Evolutionary conservation across 2,797 vertebrate genomes (phyloP), one percentile per base, ranked within the genome.

Genomic region (Lutjanus campechanus): DNA sequence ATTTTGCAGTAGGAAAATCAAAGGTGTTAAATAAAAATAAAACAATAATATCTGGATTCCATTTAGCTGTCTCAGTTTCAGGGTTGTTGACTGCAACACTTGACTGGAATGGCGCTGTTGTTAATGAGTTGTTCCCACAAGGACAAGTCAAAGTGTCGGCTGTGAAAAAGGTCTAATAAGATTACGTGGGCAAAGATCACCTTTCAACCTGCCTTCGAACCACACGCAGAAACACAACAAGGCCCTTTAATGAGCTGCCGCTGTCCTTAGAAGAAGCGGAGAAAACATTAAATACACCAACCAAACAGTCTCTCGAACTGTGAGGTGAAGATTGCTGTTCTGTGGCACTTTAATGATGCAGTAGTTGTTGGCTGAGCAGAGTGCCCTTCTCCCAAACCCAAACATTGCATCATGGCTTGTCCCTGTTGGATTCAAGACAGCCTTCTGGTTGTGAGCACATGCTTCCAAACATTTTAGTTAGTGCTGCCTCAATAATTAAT

Each of bases 401-500:
- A 86, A 79, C 77, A 70, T 81, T 71, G 58, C 73, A 59, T 83
- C 75, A 70, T 16, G 55, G 79, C 71, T 77, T 69, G 56, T 50
- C 56, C 72, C 67, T 68, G 43, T 68, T 50, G 74, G 77, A 71
- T 69, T 65, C 0, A 6, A 82, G 41, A 64, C 69, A 56, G 73
- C 51, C 11, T 49, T 66, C 59, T 74, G 43, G 60, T 81, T 46
- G 25, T 68, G 8, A 77, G 58, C 81, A 71, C 76, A 65, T 50
- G 75, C 59, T 65, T 65, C 16, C 74, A 68, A 79, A 88, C 67
- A 68, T 84, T 83, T 55, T 65, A 76, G 51, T 88, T 81, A 82
- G 66, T 88, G 78, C 85, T 68, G 81, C 85, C 36, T 89, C 70
- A 70, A 72, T 83, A 76, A 86, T 75, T 89, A n/a, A 84, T 84